Conservation (phyloP, 1,140 invertebrate genomes). For the Drosophila serrata region DNA sequence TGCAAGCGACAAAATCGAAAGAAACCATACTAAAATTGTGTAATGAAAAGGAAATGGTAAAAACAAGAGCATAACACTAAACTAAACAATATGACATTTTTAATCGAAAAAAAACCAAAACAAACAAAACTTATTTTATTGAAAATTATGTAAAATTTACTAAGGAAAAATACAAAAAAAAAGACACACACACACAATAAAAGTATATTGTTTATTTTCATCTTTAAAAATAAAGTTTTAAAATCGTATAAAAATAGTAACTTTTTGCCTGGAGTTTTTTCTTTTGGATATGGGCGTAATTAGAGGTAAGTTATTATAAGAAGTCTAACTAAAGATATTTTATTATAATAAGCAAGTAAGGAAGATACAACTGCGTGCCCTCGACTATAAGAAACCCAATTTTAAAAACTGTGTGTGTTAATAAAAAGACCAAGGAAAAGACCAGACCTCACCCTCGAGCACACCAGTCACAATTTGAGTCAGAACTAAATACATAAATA, state of each 20-base stretch:
- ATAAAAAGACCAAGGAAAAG: too few relatives aligned
- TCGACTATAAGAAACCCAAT: background rate
- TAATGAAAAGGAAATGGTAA: slow-evolving; percentile 62
- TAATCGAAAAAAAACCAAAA: slow-evolving; percentile 77
- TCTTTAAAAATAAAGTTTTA: slow-evolving; percentile 86
- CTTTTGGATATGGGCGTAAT: too few relatives aligned
- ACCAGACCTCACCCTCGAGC: too few relatives aligned
- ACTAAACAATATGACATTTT: slow-evolving; percentile 85
- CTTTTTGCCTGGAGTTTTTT: background rate
- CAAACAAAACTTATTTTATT: slow-evolving; percentile 83
- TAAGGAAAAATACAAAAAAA: slow-evolving; percentile 69
- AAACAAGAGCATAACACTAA: slow-evolving; percentile 72
- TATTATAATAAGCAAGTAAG: background rate
- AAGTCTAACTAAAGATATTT: background rate
- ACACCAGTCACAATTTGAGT: too few relatives aligned
- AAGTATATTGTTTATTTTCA: slow-evolving; percentile 86
- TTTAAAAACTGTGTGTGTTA: background rate
- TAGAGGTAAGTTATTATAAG: slow-evolving; percentile 7
- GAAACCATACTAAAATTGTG: slow-evolving; percentile 62
- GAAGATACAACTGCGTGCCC: background rate
- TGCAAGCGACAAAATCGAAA: slow-evolving; percentile 69
- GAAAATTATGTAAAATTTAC: slow-evolving; percentile 85
- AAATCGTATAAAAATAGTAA: slow-evolving; percentile 86
- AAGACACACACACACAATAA: slow-evolving; percentile 76
- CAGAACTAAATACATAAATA: too few relatives aligned